Conservation (phyloP, 2,888 invertebrate genomes). For the Allolobophora icterica region DNA sequence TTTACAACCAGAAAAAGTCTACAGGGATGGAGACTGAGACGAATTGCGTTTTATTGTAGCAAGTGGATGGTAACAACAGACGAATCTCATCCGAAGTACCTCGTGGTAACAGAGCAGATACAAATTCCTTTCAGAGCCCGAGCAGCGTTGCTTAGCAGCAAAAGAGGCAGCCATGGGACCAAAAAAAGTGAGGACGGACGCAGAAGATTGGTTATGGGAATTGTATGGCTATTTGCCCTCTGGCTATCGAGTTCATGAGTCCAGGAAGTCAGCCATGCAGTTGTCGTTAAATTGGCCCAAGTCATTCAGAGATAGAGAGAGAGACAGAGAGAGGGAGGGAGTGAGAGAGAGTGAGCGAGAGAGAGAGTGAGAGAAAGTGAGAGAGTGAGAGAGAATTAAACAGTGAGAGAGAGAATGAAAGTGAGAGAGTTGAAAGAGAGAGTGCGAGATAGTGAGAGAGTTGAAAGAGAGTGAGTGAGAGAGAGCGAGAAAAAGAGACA, state of each 20-base stretch:
- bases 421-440: not conserved
- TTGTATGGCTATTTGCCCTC: not conserved
- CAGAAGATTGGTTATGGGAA: not conserved
- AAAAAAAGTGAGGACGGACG: not conserved
- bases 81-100: not conserved
- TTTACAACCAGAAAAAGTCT: no score
- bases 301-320: not conserved
- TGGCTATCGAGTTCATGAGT: not conserved
- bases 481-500: not conserved
- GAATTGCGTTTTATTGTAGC: not conserved
- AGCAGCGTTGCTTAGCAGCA: not conserved
- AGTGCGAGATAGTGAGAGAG: not conserved
- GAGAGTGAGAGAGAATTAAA: not conserved
- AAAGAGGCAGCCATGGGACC: no score
- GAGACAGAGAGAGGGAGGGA: not conserved
- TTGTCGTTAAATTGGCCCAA: not conserved
- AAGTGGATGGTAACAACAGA: not conserved
- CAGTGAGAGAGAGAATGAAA: not conserved
- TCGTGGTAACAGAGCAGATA: not conserved
- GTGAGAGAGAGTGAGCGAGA: not conserved
- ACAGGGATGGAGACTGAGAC: not conserved
- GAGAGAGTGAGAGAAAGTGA: not conserved
- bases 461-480: not conserved
- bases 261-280: not conserved
- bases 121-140: no score